Evolutionary conservation across 2,113 vertebrate genomes (phyloP), one percentile per base, ranked within the genome.

Genomic region (Eulemur rufifrons): DNA sequence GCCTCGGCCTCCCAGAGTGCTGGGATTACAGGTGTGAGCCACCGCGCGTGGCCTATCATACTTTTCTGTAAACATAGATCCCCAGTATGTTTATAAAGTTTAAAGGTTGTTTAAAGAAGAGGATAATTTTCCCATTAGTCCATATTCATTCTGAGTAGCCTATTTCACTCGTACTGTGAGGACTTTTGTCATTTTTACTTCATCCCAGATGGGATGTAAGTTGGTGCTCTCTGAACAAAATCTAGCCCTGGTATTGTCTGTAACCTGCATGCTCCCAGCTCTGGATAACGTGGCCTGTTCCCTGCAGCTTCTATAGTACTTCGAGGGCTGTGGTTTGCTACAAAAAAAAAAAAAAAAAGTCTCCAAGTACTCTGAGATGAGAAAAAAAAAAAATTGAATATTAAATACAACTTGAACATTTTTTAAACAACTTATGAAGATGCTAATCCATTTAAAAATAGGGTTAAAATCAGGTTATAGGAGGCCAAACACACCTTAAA

Each of bases 401-500:
- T 69, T 96, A 96, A 88, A 88, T n/a, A 82, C 68, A 96, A 81
- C 18, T 69, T 86, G 91, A 85, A 69, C 45, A 86, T 84, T 91
- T 50, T 97, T 89, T 25, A 89, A 89, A 80, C 91, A 98, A 95
- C 3, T 8, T 95, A 87, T 94, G 1, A 29, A 94, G 73, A 82
- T 93, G 96, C 50, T 78, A 97, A 96, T 96, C 83, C 61, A 95
- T 93, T 95, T 93, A 82, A 95, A 89, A 85, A 63, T 45, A 77
- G 34, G 6, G 29, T 73, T 92, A 74, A 96, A 82, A 97, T 92
- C 37, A 54, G 61, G 83, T 97, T 95, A 86, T 74, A 83, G 32
- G 92, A 93, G 74, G n/a, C 0, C 0, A 81, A 88, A 97, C 95
- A 97, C 93, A 97, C 86, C 96, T 96, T 84, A 84, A 94, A 97